Percentiles rank a stretch among this genome's conserved stretches.
Conservation (phyloP, 2,888 invertebrate species). For the Hyalella azteca region DNA sequence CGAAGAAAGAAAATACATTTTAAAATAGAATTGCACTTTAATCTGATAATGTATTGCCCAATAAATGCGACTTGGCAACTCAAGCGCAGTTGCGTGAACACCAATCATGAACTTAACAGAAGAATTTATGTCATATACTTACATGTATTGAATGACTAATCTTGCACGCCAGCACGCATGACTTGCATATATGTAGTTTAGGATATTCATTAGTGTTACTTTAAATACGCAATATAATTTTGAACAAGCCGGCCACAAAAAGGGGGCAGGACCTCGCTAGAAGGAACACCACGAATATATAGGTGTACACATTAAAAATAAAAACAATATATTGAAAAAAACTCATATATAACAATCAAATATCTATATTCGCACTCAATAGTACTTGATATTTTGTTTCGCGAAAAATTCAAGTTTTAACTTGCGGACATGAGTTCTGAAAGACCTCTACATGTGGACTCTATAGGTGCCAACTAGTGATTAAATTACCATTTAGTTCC, state of each 20-base stretch:
- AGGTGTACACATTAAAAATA: no score
- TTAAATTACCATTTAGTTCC: background rate
- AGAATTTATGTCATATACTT: no score
- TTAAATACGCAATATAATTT: background rate
- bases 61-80: constrained; percentile 31
- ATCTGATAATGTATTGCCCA: background rate
- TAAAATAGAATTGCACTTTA: no score
- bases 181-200: no score
- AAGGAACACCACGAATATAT: background rate
- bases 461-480: background rate
- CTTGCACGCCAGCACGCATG: no score
- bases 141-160: no score
- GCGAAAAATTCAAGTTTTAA: no score
- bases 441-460: constrained; percentile 22
- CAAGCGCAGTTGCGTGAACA: background rate
- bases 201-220: no score
- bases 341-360: background rate
- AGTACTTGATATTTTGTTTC: background rate
- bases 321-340: background rate
- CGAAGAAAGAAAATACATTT: no score
- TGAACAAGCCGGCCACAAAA: constrained; percentile 11
- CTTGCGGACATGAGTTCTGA: background rate
- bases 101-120: no score
- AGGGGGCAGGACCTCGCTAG: constrained; percentile 24
- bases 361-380: background rate